Evolutionary conservation across 2,113 vertebrate genomes (phyloP).

Genomic region (Tympanuchus pallidicinctus): DNA sequence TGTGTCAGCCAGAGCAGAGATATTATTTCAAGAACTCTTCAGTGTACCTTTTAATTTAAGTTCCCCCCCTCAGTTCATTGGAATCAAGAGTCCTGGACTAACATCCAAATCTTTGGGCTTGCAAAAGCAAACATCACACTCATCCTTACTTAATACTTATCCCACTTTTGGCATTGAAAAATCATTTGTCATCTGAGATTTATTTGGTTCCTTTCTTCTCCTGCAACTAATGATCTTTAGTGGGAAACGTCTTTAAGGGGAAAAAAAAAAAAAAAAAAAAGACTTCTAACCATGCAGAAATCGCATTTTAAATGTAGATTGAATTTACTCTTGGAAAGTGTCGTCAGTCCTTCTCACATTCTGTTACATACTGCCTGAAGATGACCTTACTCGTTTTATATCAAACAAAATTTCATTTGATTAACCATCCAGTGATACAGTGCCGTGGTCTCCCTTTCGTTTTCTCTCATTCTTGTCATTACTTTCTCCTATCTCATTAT

Average conservation of each 20-base stretch:
- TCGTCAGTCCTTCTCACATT: background rate
- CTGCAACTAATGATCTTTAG: background rate
- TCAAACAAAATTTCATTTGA: background rate
- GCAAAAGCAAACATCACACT: background rate
- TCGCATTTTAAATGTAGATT: background rate
- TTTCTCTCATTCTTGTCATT: background rate
- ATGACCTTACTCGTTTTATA: background rate
- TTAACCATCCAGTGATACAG: background rate
- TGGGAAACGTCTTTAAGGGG: accelerated
- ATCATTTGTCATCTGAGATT: background rate
- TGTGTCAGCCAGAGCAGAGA: background rate
- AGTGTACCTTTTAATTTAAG: slow-evolving; percentile 3
- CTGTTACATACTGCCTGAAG: background rate
- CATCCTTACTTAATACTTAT: background rate
- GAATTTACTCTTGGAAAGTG: background rate
- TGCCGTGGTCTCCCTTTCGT: background rate
- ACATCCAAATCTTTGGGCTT: background rate
- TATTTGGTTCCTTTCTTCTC: background rate
- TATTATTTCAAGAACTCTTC: background rate
- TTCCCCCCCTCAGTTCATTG: background rate
- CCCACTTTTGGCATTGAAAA: background rate
- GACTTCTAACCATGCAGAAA: background rate
- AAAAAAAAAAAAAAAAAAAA: no score
- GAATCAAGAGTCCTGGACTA: background rate
- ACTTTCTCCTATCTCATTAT: background rate